Evolutionary conservation across 2,888 invertebrate species (phyloP), one percentile per base, ranked within the genome.

Genomic region (Hybos culiciformis): DNA sequence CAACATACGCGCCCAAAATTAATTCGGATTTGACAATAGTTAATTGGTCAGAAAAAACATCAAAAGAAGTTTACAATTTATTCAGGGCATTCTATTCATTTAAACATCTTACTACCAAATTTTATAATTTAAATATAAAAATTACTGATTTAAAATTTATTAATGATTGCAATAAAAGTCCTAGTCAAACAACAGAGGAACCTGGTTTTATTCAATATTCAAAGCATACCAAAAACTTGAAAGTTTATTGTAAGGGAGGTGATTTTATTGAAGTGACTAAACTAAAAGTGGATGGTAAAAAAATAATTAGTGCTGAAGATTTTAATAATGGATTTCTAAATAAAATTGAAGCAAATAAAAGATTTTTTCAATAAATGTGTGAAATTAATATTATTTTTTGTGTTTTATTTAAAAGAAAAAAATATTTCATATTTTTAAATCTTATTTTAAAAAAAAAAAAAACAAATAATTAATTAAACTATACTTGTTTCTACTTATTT

Each of bases 311-410:
- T 39, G 84, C 88, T 4, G 56, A 66, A 53, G 87, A 88, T 59
- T 94, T 94, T 69, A 78, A 78, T 63, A 90, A 90, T 70, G 92
- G 92, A 8, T 92, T 79, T 63, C 66, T 91, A 23, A 76, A 73
- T 56, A 80, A 80, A 67, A n/a, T n/a, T n/a, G n/a, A n/a, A n/a
- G n/a, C n/a, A n/a, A n/a, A n/a, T n/a, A 17, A 51, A 51, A 11
- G 49, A 46, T 20, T 55, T 56, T 5, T 54, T 55, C 9, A 50
- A 39, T 3, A 49, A 26, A 45, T 20, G 47, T 32, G 17, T 51
- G 43, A 19, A 38, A 23, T 31, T 29, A 31, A 31, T 26, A 40
- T 26, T 44, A 26, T 31, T 40, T 40, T 29, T 15, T 37, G 24
- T 11, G 14, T 14, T 9, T 21, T 9, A 26, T 12, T 26, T 12